phyloP scores from a whole-genome alignment of 1,140 invertebrate genomes.

The Leptinotarsa undecemlineata region DNA sequence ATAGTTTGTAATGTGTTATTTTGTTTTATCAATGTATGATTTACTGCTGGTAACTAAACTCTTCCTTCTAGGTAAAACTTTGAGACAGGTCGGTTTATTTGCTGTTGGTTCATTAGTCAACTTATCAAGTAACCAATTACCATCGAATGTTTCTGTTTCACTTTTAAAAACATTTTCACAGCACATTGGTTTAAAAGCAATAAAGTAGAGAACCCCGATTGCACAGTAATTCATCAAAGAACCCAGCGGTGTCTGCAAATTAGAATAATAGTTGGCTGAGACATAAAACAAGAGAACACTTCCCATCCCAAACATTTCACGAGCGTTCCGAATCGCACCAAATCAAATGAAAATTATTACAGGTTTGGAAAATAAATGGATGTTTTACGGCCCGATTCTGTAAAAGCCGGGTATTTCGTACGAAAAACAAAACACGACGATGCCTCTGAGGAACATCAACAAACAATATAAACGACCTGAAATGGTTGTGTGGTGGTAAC shows the following conservation, averaged over 20 bases:
- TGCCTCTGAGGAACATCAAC: slow-evolving; percentile 31
- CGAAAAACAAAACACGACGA: slow-evolving; percentile 31
- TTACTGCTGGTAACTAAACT: neutral
- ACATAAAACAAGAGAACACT: slow-evolving; percentile 1
- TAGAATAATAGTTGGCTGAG: neutral
- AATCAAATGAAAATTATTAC: slow-evolving; percentile 30
- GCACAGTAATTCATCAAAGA: too few relatives aligned
- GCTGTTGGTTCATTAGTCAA: too few relatives aligned
- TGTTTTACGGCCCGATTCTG: slow-evolving; percentile 32
- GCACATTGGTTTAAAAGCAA: neutral
- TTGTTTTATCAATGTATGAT: neutral
- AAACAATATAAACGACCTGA: slow-evolving; percentile 37
- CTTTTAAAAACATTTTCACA: neutral
- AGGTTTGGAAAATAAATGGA: slow-evolving; percentile 30
- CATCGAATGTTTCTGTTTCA: too few relatives aligned
- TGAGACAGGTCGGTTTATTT: too few relatives aligned
- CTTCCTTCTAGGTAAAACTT: too few relatives aligned
- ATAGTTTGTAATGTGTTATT: neutral
- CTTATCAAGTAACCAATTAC: neutral
- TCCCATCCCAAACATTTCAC: neutral
- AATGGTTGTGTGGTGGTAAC: slow-evolving; percentile 37
- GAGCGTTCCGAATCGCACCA: neutral
- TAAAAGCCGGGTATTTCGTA: slow-evolving; percentile 30
- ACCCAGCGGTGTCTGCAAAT: neutral
- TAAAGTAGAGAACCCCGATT: neutral